phyloP scores from a whole-genome alignment of 2,113 vertebrate species.

The Periophthalmodon schlosseri region DNA sequence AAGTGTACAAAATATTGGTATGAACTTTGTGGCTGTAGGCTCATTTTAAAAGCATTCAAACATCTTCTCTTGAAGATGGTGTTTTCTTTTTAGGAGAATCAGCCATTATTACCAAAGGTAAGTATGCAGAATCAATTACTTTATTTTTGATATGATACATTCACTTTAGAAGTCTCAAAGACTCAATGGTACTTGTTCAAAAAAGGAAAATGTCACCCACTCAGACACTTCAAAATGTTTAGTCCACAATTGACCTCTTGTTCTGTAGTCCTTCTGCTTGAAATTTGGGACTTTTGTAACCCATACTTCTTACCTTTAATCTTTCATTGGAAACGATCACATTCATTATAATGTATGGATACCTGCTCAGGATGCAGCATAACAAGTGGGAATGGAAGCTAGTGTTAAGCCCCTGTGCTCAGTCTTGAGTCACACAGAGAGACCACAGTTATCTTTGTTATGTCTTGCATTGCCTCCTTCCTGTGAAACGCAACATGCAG shows the following conservation, averaged over 20 bases:
- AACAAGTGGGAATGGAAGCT: slow-evolving; percentile 60
- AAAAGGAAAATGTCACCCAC: slow-evolving; percentile 27
- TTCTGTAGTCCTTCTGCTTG: slow-evolving; percentile 28
- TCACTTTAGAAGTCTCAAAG: slow-evolving; percentile 54
- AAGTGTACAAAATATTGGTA: slow-evolving; percentile 14
- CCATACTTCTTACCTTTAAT: slow-evolving; percentile 33
- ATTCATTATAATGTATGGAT: slow-evolving; percentile 48
- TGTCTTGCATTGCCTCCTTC: slow-evolving; percentile 53
- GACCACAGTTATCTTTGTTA: slow-evolving; percentile 58
- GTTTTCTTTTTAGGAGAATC: slow-evolving; percentile 54
- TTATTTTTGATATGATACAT: slow-evolving; percentile 72
- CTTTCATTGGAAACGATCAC: slow-evolving; percentile 35
- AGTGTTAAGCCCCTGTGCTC: slow-evolving; percentile 66
- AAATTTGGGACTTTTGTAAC: slow-evolving; percentile 46
- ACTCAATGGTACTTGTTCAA: slow-evolving; percentile 42
- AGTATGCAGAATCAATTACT: slow-evolving; percentile 59
- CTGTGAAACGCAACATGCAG: slow-evolving; percentile 51
- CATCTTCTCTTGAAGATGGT: slow-evolving; percentile 25
- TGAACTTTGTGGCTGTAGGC: slow-evolving; percentile 37
- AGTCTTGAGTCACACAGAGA: slow-evolving; percentile 65
- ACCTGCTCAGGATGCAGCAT: slow-evolving; percentile 54
- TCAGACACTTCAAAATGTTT: slow-evolving; percentile 55
- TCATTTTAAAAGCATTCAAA: slow-evolving; percentile 29
- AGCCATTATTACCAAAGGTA: slow-evolving; percentile 52
- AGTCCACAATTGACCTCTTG: slow-evolving; percentile 52